Evolutionary conservation across 2,113 vertebrate genomes (phyloP), one percentile per base, ranked within the genome.

Genomic region (Paracanthobrama guichenoti): DNA sequence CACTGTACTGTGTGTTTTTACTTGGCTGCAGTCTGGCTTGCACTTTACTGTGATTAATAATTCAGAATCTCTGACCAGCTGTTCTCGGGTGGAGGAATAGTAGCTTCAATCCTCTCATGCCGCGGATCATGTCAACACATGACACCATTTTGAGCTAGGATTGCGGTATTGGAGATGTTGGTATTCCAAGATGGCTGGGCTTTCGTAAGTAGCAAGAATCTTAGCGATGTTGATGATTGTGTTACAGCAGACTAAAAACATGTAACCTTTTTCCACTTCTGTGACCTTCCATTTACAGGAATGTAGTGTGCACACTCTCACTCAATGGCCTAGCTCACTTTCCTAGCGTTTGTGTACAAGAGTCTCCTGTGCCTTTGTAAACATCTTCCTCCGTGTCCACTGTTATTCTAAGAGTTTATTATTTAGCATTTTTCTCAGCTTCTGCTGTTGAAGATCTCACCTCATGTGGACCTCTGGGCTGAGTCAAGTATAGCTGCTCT

Each of bases 401-500:
- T 64, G 81, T 78, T 85, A 75, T 55, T 71, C 42, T 66, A 82
- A 84, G 42, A 82, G 83, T 24, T 46, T 69, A 31, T 31, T 66
- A 64, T 79, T 85, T 66, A 83, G 73, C 73, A 26, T 62, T 71
- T 64, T 84, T 81, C 50, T 59, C 22, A 26, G 24, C 62, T 69
- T 14, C 26, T 79, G 50, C 66, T 4, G 72, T 48, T 31, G 60
- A 62, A 79, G 20, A 77, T 81, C 35, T n/a, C n/a, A 22, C 59
- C 86, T 81, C 74, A 11, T 26, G 73, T 18, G 72, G 83, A 48
- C 84, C 76, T 85, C 20, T 14, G 28, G 44, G 67, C 71, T 28
- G 57, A 83, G 69, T 76, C 88, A 89, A 91, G 88, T 86, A 87
- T 83, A 88, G 90, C 89, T 50, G 72, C 64, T 84, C 78, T 79